Evolutionary conservation across 2,888 invertebrate species (phyloP), one percentile per base, ranked within the genome.

Genomic region (Melolontha melolontha): DNA sequence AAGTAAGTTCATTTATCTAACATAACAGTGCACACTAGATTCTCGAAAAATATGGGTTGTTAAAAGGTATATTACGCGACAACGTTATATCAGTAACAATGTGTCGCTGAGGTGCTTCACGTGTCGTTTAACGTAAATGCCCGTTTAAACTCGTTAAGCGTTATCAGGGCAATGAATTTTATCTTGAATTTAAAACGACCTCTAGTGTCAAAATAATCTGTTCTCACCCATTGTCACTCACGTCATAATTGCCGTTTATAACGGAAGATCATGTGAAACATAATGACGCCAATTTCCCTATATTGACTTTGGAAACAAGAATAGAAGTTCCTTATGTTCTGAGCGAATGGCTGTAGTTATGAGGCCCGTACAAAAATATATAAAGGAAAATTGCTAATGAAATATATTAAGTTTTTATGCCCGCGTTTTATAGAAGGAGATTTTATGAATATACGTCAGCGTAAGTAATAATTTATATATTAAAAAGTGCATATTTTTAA

Each of bases 81-180:
- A 8, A 27, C 44, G 5, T 66, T 64, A 64, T 47, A 49, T 55
- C 54, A 42, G 54, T 65, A 64, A 66, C 54, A 14, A 14, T 14
- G 44, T 16, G 44, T 16, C 44, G 44, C 6, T 44, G 16, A 72
- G 68, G 69, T 71, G 70, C 67, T 71, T 67, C 66, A 72, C 52
- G 70, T 68, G 69, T 69, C 70, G 69, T 69, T 72, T 69, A 70
- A 70, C 69, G 72, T 71, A 71, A 69, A 72, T 69, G 69, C 52
- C 54, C 64, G 64, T 70, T 72, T 16, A 68, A 68, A 68, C 70
- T 68, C 70, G 70, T 71, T 71, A 72, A 69, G 70, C 68, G 71
- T 74, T 73, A 72, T 74, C 74, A 69, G 39, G 39, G 71, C 70
- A 70, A 72, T 74, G 71, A 74, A 74, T 71, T 71, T 72, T 73